Evolutionary conservation across 2,888 invertebrate genomes (phyloP).

Genomic region (Aromia moschata): DNA sequence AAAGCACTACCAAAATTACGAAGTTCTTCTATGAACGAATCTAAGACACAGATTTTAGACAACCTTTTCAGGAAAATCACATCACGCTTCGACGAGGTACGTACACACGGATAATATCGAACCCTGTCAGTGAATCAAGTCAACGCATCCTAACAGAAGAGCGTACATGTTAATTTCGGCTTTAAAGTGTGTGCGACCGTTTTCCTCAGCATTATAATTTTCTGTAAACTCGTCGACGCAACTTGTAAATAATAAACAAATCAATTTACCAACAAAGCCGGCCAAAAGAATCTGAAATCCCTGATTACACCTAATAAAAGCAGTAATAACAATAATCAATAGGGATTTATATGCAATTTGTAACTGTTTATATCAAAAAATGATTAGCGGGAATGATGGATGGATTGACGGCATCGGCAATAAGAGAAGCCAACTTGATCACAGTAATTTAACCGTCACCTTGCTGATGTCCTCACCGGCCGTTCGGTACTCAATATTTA

Average conservation of each 20-base stretch:
- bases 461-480: constrained; percentile 41
- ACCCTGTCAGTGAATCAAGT: too few relatives aligned
- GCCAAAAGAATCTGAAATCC: constrained; percentile 56
- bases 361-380: constrained; percentile 62
- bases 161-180: too few relatives aligned
- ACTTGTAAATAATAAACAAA: constrained; percentile 27
- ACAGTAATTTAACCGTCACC: constrained; percentile 64
- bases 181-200: neutral
- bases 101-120: too few relatives aligned
- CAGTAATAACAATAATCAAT: constrained; percentile 62
- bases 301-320: constrained; percentile 60
- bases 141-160: too few relatives aligned
- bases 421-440: constrained; percentile 58
- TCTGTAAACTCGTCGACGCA: constrained; percentile 6
- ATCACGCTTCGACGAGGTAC: too few relatives aligned
- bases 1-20: too few relatives aligned
- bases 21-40: too few relatives aligned
- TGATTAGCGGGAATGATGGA: constrained; percentile 61
- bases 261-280: constrained; percentile 38
- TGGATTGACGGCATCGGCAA: constrained; percentile 60
- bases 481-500: constrained; percentile 44
- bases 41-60: too few relatives aligned
- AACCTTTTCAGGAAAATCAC: too few relatives aligned
- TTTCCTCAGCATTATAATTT: neutral
- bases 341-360: constrained; percentile 61